Conservation (phyloP, 2,888 invertebrate species). For the Agrochola circellaris region DNA sequence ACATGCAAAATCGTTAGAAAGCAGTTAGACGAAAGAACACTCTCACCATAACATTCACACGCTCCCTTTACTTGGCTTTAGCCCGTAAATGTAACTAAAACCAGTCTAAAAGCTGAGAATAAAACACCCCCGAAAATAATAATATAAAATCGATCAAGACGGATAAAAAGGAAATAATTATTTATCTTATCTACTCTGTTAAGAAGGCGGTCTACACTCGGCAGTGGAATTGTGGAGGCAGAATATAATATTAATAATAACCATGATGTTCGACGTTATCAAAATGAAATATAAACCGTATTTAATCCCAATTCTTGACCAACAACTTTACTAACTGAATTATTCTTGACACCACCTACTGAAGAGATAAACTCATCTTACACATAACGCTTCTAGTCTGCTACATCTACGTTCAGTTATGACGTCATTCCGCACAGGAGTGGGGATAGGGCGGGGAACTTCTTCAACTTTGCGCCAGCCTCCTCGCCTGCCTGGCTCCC, state of each 20-base stretch:
- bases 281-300: not conserved
- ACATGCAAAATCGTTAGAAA: too few relatives aligned
- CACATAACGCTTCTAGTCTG: slow-evolving; percentile 35
- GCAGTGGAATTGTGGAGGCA: not conserved
- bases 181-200: too few relatives aligned
- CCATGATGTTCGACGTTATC: not conserved
- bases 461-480: slow-evolving; percentile 25
- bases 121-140: too few relatives aligned
- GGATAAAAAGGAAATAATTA: not conserved
- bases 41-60: too few relatives aligned
- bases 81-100: too few relatives aligned
- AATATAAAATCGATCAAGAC: too few relatives aligned
- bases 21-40: too few relatives aligned
- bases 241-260: not conserved
- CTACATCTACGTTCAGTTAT: slow-evolving; percentile 36
- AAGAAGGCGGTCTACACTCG: not conserved
- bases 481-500: slow-evolving; percentile 2
- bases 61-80: too few relatives aligned
- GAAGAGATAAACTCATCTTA: not conserved
- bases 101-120: too few relatives aligned
- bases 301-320: not conserved
- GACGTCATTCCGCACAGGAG: slow-evolving; percentile 59
- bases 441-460: slow-evolving; percentile 31
- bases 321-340: not conserved
- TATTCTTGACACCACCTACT: too few relatives aligned